phyloP scores from a whole-genome alignment of 37 sponge, comb jelly and placozoan genomes.

The Haliclona indistincta region DNA sequence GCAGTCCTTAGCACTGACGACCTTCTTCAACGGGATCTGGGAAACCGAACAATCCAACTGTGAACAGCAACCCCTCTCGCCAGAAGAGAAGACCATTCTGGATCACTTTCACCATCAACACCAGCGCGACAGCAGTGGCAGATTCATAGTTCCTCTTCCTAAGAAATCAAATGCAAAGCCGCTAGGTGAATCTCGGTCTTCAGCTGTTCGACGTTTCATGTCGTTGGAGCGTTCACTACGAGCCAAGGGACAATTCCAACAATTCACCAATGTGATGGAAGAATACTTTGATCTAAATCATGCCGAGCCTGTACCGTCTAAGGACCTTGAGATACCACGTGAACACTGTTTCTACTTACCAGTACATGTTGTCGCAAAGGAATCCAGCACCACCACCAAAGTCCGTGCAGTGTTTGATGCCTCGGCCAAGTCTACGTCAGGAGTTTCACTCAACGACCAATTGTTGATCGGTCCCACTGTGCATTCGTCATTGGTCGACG shows the following conservation, averaged over 20 bases:
- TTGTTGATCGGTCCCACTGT: conserved; percentile 28
- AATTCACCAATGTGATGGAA: not conserved
- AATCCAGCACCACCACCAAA: conserved; percentile 11
- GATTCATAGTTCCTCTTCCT: conserved; percentile 17
- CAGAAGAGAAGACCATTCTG: not conserved
- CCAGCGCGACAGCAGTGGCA: not conserved
- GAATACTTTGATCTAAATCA: conserved; percentile 2
- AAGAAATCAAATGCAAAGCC: not conserved
- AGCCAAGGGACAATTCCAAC: conserved; percentile 1
- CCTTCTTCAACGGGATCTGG: no score
- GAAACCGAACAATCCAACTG: no score
- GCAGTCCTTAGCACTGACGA: no score
- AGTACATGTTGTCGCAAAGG: conserved; percentile 5
- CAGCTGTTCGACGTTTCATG: conserved; percentile 5
- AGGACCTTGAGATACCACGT: not conserved
- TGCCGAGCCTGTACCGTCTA: not conserved
- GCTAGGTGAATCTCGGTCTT: conserved; percentile 12
- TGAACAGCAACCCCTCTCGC: no score
- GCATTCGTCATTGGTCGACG: conserved; percentile 10
- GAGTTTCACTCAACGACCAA: conserved; percentile 33
- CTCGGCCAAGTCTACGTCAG: conserved; percentile 21
- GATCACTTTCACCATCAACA: not conserved
- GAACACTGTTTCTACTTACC: conserved; percentile 9
- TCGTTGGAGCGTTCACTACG: not conserved
- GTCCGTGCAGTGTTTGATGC: no score